A percentile compares a stretch with the other conserved stretches of the same genome.
These are phyloP conservation scores for Cantharis rufa DNA, from an alignment of 2,888 invertebrate species.

Conservation along the genomic window DNA sequence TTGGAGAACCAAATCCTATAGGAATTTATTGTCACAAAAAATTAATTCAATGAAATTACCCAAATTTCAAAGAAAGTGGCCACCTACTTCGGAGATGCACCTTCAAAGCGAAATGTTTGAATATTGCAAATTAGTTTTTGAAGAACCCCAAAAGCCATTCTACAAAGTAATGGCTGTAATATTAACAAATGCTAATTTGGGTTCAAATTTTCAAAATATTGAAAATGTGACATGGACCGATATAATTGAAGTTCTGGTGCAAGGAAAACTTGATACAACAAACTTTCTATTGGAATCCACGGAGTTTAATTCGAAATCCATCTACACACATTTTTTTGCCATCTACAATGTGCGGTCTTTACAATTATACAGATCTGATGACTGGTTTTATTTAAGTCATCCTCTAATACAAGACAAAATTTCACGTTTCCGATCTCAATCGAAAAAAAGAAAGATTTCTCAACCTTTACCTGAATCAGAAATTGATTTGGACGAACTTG, in stretches of 20 bases:
- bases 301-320: slow-evolving; percentile 41
- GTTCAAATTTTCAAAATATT: slow-evolving; percentile 55
- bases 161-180: slow-evolving; percentile 57
- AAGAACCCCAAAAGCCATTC: slow-evolving; percentile 58
- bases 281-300: slow-evolving; percentile 45
- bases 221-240: slow-evolving; percentile 60
- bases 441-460: slow-evolving; percentile 13
- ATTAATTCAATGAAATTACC: slow-evolving; percentile 64
- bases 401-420: slow-evolving; percentile 56
- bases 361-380: slow-evolving; percentile 58
- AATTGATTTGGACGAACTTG: slow-evolving; percentile 34
- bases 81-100: slow-evolving; percentile 53
- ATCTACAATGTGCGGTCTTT: slow-evolving; percentile 63
- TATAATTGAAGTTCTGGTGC: slow-evolving; percentile 60
- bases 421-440: slow-evolving; percentile 8
- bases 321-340: slow-evolving; percentile 52
- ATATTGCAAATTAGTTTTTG: slow-evolving; percentile 60
- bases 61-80: slow-evolving; percentile 55
- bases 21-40: slow-evolving; percentile 59
- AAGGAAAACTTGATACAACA: slow-evolving; percentile 60
- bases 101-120: slow-evolving; percentile 58
- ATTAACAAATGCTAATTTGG: slow-evolving; percentile 53
- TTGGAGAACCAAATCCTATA: slow-evolving; percentile 62
- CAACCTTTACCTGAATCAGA: slow-evolving; percentile 17
- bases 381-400: slow-evolving; percentile 64